Evolutionary conservation across 2,797 vertebrate species (phyloP).

Genomic region (Pelobates cultripes): DNA sequence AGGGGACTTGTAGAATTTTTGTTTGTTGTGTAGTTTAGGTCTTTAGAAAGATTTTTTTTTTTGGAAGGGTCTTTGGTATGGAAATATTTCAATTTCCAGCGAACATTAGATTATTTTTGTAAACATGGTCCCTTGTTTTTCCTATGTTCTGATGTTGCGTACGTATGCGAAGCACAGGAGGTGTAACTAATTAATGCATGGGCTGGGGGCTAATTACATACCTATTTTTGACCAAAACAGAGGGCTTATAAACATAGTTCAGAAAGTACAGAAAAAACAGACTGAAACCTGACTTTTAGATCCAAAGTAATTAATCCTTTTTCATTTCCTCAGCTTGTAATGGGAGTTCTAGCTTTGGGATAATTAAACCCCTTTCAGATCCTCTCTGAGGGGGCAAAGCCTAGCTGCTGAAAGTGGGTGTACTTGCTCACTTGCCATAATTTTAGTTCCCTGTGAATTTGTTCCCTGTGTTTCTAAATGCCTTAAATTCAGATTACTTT

Average conservation of each 20-base stretch:
- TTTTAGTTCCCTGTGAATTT: background rate
- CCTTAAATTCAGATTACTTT: background rate
- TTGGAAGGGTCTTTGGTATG: no score
- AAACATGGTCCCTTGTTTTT: background rate
- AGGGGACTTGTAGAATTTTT: no score
- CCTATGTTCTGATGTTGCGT: slow-evolving; percentile 1
- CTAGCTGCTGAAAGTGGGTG: slow-evolving; percentile 27
- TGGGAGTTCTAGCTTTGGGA: slow-evolving; percentile 11
- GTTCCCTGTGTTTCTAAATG: background rate
- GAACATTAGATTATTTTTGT: no score
- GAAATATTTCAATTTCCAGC: no score
- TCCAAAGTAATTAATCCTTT: slow-evolving; percentile 33
- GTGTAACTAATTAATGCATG: slow-evolving; percentile 37
- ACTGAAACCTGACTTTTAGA: slow-evolving; percentile 13
- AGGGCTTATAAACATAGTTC: slow-evolving; percentile 38
- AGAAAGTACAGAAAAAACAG: slow-evolving; percentile 8
- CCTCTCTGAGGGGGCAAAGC: background rate
- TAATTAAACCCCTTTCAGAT: slow-evolving; percentile 25
- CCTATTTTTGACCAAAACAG: slow-evolving; percentile 42
- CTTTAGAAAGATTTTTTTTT: no score
- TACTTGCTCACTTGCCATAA: slow-evolving; percentile 14
- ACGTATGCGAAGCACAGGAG: slow-evolving; percentile 23
- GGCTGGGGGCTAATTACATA: slow-evolving; percentile 32
- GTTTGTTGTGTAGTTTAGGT: no score
- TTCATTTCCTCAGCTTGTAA: slow-evolving; percentile 33